phyloP scores from a whole-genome alignment of 2,113 vertebrate genomes.

The Marcusenius ussheri region DNA sequence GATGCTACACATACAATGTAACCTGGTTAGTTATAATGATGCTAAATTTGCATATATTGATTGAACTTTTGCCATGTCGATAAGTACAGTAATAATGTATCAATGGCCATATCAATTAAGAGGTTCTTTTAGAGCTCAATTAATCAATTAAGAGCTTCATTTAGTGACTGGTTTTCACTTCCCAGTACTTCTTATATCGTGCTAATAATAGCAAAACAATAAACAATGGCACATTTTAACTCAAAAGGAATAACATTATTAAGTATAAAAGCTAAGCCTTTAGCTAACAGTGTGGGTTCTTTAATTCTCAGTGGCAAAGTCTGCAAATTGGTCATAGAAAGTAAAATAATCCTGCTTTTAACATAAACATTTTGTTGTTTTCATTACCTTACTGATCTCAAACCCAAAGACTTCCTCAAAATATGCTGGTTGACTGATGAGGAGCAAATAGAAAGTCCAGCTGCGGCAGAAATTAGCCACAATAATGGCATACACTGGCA shows the following conservation, averaged over 20 bases:
- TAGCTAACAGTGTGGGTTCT: not conserved
- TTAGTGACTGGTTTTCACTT: not conserved
- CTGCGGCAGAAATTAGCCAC: conserved; percentile 88
- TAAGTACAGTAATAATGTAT: not conserved
- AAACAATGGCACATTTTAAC: not conserved
- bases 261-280: not conserved
- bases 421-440: conserved; percentile 86
- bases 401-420: conserved; percentile 88
- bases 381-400: conserved; percentile 80
- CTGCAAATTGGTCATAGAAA: not conserved
- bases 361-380: not conserved
- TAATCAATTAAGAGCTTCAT: not conserved
- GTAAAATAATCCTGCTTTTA: not conserved
- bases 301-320: not conserved
- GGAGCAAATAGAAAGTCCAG: conserved; percentile 87
- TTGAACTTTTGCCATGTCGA: not conserved
- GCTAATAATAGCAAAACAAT: not conserved
- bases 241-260: not conserved
- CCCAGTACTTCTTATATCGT: not conserved
- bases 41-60: not conserved
- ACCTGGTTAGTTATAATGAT: not conserved
- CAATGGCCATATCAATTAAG: not conserved
- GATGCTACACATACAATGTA: not conserved
- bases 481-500: conserved; percentile 87
- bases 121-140: not conserved